Percentiles rank a stretch among this genome's conserved stretches.
Evolutionary conservation across 2,888 invertebrate genomes (phyloP).

Genomic region (Xestia c-nigrum): DNA sequence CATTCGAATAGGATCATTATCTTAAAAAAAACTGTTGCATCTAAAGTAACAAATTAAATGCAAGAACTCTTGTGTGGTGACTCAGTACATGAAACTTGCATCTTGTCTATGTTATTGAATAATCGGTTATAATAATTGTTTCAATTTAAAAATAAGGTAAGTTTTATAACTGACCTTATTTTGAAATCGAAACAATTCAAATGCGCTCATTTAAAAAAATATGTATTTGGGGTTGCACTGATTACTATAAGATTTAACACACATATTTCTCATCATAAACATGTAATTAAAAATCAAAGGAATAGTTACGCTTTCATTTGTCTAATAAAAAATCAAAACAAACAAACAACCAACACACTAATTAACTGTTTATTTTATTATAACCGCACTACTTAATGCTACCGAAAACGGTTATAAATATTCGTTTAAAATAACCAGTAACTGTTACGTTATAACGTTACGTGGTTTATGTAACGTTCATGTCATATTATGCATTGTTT

Average conservation of each 20-base stretch:
- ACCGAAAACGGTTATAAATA: slow-evolving; percentile 25
- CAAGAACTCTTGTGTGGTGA: too few relatives aligned
- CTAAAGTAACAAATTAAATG: too few relatives aligned
- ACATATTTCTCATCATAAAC: neutral
- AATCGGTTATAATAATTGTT: too few relatives aligned
- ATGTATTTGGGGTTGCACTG: neutral
- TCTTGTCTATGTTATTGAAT: too few relatives aligned
- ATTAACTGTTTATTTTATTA: slow-evolving; percentile 22
- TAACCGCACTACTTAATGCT: slow-evolving; percentile 22
- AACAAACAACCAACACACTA: slow-evolving; percentile 9
- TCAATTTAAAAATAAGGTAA: too few relatives aligned
- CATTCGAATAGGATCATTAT: neutral
- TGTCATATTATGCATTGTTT: slow-evolving; percentile 53
- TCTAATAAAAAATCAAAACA: slow-evolving; percentile 14
- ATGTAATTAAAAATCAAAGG: neutral
- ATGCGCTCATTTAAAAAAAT: too few relatives aligned
- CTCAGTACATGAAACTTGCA: too few relatives aligned
- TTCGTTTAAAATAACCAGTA: slow-evolving; percentile 29
- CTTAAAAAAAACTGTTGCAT: neutral
- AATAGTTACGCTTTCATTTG: slow-evolving; percentile 6
- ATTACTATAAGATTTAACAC: neutral
- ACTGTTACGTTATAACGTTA: slow-evolving; percentile 55
- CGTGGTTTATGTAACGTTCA: slow-evolving; percentile 42
- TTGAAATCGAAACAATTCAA: too few relatives aligned
- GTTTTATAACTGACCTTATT: too few relatives aligned